Evolutionary conservation across 2,888 invertebrate species (phyloP).

Genomic region (Eilema sororculum): DNA sequence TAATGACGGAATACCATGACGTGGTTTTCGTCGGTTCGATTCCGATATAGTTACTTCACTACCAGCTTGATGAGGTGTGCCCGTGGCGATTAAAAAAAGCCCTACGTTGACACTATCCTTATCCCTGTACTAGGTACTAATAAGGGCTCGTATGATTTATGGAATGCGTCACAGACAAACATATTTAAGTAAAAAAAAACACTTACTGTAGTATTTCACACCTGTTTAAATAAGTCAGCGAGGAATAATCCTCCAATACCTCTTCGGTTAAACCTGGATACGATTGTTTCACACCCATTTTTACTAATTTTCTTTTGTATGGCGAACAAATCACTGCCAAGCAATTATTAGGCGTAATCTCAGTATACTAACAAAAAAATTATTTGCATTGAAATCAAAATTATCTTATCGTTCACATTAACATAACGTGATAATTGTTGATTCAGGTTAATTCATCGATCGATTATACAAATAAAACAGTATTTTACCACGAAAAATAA

Average conservation of each 20-base stretch:
- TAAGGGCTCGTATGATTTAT: neutral
- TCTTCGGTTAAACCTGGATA: conserved; percentile 86
- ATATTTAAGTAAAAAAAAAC: neutral
- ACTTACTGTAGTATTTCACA: conserved; percentile 89
- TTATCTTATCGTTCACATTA: conserved; percentile 44
- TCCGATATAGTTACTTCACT: too few relatives aligned
- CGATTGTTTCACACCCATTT: conserved; percentile 83
- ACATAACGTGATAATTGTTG: conserved; percentile 22
- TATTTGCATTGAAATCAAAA: conserved; percentile 22
- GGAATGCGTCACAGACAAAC: neutral
- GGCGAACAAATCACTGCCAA: conserved; percentile 7
- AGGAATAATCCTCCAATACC: conserved; percentile 87
- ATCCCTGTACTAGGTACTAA: too few relatives aligned
- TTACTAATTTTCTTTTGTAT: neutral
- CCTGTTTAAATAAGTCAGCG: conserved; percentile 88
- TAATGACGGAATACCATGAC: too few relatives aligned
- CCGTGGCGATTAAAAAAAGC: too few relatives aligned
- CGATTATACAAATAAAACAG: conserved; percentile 36
- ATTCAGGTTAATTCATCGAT: conserved; percentile 13
- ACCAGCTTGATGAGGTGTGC: too few relatives aligned
- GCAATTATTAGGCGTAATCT: neutral
- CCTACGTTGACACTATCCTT: too few relatives aligned
- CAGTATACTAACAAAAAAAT: conserved; percentile 25
- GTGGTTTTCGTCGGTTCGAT: too few relatives aligned
- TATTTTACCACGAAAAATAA: conserved; percentile 64